A percentile compares a stretch with the other conserved stretches of the same genome.
Evolutionary conservation across 2,113 vertebrate species (phyloP).

Genomic region (Brachyistius frenatus): DNA sequence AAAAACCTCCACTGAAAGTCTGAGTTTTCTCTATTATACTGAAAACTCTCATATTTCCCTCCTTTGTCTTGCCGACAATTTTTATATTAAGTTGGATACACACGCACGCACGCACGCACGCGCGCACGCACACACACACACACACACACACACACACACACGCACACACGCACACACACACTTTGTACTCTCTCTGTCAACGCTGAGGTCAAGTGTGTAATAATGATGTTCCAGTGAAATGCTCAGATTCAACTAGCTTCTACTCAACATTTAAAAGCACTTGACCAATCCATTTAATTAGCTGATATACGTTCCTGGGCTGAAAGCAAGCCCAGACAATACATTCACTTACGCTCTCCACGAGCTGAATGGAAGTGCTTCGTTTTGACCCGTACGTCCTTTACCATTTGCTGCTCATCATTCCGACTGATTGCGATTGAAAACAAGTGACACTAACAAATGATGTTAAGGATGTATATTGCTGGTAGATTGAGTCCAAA

Average conservation of each 20-base stretch:
- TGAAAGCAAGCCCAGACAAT: slow-evolving; percentile 22
- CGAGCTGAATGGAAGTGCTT: slow-evolving; percentile 9
- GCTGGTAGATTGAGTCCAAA: neutral
- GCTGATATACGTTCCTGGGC: slow-evolving; percentile 8
- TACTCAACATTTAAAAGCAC: slow-evolving; percentile 61
- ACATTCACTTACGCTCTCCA: slow-evolving; percentile 21
- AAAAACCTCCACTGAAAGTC: neutral
- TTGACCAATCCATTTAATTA: slow-evolving; percentile 53
- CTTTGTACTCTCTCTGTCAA: neutral
- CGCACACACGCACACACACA: neutral
- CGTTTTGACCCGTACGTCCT: neutral
- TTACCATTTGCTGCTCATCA: neutral
- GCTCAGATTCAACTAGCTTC: slow-evolving; percentile 34
- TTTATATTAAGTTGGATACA: neutral
- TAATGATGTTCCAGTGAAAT: slow-evolving; percentile 43
- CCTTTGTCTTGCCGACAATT: neutral
- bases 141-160: neutral
- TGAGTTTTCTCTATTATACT: too few relatives aligned
- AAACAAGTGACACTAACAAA: neutral
- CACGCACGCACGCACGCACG: neutral
- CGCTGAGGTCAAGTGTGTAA: slow-evolving; percentile 58
- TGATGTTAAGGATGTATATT: neutral
- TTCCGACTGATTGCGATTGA: neutral
- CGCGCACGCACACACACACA: neutral
- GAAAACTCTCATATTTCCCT: neutral